Evolutionary conservation across 2,113 vertebrate species (phyloP).

Genomic region (Otocyon megalotis): DNA sequence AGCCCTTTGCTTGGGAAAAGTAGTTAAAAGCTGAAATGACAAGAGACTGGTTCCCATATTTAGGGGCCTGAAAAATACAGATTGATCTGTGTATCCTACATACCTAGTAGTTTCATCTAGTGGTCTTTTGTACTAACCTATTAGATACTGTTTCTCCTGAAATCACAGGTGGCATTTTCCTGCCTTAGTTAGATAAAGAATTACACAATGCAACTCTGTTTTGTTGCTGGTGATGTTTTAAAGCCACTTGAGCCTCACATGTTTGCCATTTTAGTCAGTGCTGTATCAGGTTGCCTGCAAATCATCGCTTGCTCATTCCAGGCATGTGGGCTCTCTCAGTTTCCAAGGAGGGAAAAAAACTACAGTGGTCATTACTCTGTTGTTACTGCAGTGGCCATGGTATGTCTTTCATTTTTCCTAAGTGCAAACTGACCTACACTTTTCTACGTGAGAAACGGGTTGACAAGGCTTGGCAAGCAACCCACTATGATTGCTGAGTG

Average conservation of each 20-base stretch:
- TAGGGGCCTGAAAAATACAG: fast-evolving
- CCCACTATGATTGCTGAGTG: neutral
- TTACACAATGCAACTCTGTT: neutral
- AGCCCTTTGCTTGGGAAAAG: neutral
- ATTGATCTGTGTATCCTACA: too few relatives aligned
- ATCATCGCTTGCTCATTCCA: neutral
- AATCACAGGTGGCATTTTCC: neutral
- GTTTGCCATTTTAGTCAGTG: neutral
- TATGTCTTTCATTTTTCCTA: slow-evolving; percentile 8
- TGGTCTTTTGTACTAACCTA: neutral
- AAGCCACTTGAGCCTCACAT: neutral
- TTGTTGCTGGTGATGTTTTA: neutral
- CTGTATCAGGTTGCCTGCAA: neutral
- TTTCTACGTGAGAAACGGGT: neutral
- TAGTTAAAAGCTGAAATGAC: neutral
- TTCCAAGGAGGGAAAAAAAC: neutral
- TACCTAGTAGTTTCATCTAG: neutral
- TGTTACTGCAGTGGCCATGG: neutral
- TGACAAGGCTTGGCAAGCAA: neutral
- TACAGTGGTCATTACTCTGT: neutral
- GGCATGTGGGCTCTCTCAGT: neutral
- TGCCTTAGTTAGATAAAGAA: neutral
- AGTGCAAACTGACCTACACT: slow-evolving; percentile 29
- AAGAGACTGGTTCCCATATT: neutral
- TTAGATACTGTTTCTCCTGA: neutral